phyloP scores from a whole-genome alignment of 1,140 invertebrate species.

The Ptiloglossa arizonensis region DNA sequence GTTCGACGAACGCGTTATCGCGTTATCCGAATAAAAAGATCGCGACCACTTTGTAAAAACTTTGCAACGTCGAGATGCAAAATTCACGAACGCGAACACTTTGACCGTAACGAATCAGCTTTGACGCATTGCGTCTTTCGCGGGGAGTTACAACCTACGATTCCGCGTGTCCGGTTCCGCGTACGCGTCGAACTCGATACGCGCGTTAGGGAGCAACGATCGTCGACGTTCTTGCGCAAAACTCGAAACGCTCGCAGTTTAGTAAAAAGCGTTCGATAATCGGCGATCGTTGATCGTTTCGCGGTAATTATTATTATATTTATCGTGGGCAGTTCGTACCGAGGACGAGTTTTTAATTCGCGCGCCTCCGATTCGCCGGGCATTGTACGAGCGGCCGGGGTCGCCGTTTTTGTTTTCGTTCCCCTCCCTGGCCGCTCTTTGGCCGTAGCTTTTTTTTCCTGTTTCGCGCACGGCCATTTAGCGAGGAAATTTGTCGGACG shows the following conservation, averaged over 20 bases:
- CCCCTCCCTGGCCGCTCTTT: not conserved
- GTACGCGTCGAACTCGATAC: too few relatives aligned
- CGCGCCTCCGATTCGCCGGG: constrained; percentile 44
- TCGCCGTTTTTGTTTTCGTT: constrained; percentile 30
- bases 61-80: too few relatives aligned
- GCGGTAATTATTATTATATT: constrained; percentile 61
- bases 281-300: constrained; percentile 42
- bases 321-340: constrained; percentile 30
- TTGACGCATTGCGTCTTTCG: too few relatives aligned
- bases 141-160: too few relatives aligned
- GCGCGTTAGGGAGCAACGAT: too few relatives aligned
- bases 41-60: too few relatives aligned
- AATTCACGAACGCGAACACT: too few relatives aligned
- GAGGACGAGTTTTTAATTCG: constrained; percentile 62
- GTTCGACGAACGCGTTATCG: too few relatives aligned
- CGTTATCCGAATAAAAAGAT: too few relatives aligned
- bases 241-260: constrained; percentile 3
- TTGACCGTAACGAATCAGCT: too few relatives aligned
- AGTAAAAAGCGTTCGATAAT: constrained; percentile 33
- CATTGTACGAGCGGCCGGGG: constrained; percentile 11
- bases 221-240: not conserved
- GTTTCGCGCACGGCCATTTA: constrained; percentile 54
- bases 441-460: not conserved
- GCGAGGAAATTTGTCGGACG: constrained; percentile 66
- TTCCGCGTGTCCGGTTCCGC: too few relatives aligned